Conservation (phyloP, 23 tunicate species). For the Halocynthia roretzi region DNA sequence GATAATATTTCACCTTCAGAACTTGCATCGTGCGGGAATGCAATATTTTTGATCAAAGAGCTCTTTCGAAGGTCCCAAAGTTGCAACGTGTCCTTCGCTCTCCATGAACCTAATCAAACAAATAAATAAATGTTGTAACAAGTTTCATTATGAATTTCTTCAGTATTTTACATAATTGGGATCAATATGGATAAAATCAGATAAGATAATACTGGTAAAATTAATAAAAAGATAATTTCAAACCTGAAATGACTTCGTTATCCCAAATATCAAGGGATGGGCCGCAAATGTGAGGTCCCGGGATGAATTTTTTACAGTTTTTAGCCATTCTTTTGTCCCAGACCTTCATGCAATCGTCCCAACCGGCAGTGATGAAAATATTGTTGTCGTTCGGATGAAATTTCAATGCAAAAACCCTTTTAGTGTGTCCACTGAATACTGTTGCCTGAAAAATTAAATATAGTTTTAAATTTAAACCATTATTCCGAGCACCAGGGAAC, state of each 20-base stretch:
- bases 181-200: too few relatives aligned
- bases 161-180: too few relatives aligned
- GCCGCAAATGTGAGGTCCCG: slow-evolving; percentile 80
- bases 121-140: too few relatives aligned
- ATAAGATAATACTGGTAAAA: background rate
- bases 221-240: background rate
- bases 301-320: slow-evolving; percentile 45
- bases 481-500: too few relatives aligned
- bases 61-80: slow-evolving; percentile 73
- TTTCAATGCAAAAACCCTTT: slow-evolving; percentile 59
- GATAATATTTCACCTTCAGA: slow-evolving; percentile 27
- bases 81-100: slow-evolving; percentile 64
- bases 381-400: slow-evolving; percentile 72
- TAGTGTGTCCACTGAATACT: slow-evolving; percentile 56
- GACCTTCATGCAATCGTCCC: slow-evolving; percentile 81
- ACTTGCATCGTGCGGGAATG: slow-evolving; percentile 37
- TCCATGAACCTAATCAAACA: slow-evolving; percentile 30
- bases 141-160: too few relatives aligned
- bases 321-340: slow-evolving; percentile 83
- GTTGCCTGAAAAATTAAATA: too few relatives aligned
- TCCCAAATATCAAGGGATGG: slow-evolving; percentile 45
- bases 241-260: slow-evolving; percentile 47
- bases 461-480: too few relatives aligned
- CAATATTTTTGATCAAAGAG: slow-evolving; percentile 19
- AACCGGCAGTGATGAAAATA: slow-evolving; percentile 77